A percentile compares a stretch with the other conserved stretches of the same genome.
Conservation (phyloP, 2,888 invertebrate genomes). For the Pecten maximus region DNA sequence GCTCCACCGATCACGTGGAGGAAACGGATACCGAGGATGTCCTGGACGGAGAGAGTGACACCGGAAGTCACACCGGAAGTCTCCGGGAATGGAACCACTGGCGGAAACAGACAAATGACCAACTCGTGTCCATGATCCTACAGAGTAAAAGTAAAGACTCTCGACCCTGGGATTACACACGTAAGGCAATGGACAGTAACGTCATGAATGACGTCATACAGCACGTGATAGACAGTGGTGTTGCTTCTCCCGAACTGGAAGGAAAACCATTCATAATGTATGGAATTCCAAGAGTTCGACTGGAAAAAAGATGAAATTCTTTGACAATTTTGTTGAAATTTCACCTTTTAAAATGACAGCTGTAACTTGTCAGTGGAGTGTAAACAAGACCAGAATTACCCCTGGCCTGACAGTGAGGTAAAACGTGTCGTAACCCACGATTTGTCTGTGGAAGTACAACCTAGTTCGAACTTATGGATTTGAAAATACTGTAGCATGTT, state of each 20-base stretch:
- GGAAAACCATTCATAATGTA: constrained; percentile 15
- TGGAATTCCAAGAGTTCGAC: background rate
- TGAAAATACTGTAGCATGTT: too few relatives aligned
- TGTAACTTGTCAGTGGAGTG: too few relatives aligned
- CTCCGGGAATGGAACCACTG: background rate
- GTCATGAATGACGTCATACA: constrained; percentile 28
- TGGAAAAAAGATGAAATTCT: background rate
- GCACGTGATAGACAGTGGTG: background rate
- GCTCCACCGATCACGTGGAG: background rate
- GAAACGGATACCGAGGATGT: background rate
- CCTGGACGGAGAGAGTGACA: background rate
- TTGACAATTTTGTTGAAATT: background rate
- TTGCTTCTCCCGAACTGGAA: background rate
- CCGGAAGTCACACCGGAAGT: constrained; percentile 11
- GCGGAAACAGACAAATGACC: background rate
- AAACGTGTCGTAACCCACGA: too few relatives aligned
- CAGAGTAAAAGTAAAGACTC: constrained; percentile 1
- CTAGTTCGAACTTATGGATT: too few relatives aligned
- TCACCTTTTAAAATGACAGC: too few relatives aligned
- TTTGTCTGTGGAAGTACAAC: too few relatives aligned
- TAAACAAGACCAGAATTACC: too few relatives aligned
- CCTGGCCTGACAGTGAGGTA: too few relatives aligned
- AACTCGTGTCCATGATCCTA: background rate
- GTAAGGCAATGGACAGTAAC: background rate
- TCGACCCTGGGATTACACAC: constrained; percentile 4